Percentiles rank a stretch among this genome's conserved stretches.
These are phyloP conservation scores for Protonemura montana DNA, from an alignment of 2,888 invertebrate genomes.

Conservation along the genomic window DNA sequence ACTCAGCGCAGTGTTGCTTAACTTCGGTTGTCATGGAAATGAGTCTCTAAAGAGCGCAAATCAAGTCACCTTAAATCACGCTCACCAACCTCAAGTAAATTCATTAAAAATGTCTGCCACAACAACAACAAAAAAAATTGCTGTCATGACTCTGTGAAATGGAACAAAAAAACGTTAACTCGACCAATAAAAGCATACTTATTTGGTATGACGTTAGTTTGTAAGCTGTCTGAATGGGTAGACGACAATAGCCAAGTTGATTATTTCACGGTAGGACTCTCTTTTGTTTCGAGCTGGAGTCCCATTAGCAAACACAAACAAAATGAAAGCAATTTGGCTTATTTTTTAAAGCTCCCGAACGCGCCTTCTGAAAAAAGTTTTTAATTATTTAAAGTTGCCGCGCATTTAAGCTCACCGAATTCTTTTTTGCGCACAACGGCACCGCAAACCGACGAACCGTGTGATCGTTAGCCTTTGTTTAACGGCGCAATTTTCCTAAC, in stretches of 20 bases:
- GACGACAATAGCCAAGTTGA: neutral
- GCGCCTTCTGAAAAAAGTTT: neutral
- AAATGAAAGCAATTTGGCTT: slow-evolving; percentile 12
- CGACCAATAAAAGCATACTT: too few relatives aligned
- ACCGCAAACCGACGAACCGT: neutral
- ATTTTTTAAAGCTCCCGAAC: neutral
- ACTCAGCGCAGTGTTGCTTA: too few relatives aligned
- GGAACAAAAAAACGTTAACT: too few relatives aligned
- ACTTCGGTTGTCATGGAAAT: too few relatives aligned
- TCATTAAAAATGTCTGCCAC: neutral
- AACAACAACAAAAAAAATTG: neutral
- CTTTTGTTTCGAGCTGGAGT: neutral
- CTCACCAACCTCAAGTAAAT: neutral
- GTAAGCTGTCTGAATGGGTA: too few relatives aligned
- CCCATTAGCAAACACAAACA: neutral
- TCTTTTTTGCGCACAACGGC: neutral
- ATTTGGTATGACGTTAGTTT: too few relatives aligned
- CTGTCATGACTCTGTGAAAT: too few relatives aligned
- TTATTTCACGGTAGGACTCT: neutral
- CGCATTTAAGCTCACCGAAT: neutral
- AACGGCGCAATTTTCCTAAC: neutral
- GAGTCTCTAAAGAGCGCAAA: too few relatives aligned
- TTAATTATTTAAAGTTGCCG: slow-evolving; percentile 7
- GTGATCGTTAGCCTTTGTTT: neutral
- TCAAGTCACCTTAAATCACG: neutral